A percentile compares a stretch with the other conserved stretches of the same genome.
These are phyloP conservation scores for Cosmorhoe ocellata DNA, from an alignment of 2,888 invertebrate species.

Conservation along the genomic window DNA sequence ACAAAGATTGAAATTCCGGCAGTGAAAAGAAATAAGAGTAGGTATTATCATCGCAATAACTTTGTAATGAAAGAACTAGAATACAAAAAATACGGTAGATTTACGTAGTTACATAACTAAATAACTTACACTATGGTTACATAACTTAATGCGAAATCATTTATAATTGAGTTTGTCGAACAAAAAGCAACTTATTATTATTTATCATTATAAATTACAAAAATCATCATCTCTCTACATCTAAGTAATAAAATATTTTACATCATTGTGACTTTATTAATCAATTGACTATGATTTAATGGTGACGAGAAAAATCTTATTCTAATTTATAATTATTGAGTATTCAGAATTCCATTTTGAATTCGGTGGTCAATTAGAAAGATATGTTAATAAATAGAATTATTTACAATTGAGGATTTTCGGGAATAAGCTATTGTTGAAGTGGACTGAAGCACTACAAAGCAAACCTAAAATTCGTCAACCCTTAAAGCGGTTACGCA, in stretches of 20 bases:
- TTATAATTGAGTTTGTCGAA: slow-evolving; percentile 20
- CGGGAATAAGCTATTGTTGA: not conserved
- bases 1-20: not conserved
- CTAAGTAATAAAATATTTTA: slow-evolving; percentile 33
- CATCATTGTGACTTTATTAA: slow-evolving; percentile 49
- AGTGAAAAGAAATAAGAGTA: not conserved
- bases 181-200: slow-evolving; percentile 26
- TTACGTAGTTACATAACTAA: no score
- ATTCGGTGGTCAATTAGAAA: slow-evolving; percentile 66
- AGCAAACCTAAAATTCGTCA: not conserved
- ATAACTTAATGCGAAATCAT: slow-evolving; percentile 17
- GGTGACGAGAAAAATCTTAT: slow-evolving; percentile 61
- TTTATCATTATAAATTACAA: slow-evolving; percentile 14
- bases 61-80: not conserved
- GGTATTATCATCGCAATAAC: not conserved
- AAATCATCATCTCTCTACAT: slow-evolving; percentile 14
- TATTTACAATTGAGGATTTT: slow-evolving; percentile 28
- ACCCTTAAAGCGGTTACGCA: no score
- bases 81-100: not conserved
- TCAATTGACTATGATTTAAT: slow-evolving; percentile 61
- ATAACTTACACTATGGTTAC: no score
- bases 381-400: slow-evolving; percentile 51
- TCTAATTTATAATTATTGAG: slow-evolving; percentile 51
- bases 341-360: slow-evolving; percentile 52
- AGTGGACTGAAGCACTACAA: slow-evolving; percentile 4